Evolutionary conservation across 2,113 vertebrate species (phyloP), one percentile per base, ranked within the genome.

Genomic region (Quiscalus mexicanus): DNA sequence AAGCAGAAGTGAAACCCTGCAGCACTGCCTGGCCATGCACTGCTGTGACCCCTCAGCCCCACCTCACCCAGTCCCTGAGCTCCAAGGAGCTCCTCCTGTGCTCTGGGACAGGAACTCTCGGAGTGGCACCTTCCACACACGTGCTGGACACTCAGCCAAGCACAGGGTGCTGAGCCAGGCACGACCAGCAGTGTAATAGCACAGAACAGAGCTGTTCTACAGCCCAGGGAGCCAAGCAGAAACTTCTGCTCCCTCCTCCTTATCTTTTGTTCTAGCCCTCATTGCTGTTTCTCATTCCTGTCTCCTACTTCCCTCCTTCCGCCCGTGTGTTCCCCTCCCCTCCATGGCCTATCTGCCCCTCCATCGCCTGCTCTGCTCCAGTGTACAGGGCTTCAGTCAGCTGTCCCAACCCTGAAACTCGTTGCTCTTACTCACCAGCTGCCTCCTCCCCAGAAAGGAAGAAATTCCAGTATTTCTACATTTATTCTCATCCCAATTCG

Each of bases 401-500:
- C 68, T 84, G 31, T 71, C 88, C 90, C 78, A 90, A 59, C 82
- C 41, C 87, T 55, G 15, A 93, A 84, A 92, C 86, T 94, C 24
- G 71, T 35, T 96, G 82, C 33, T 93, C 75, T 77, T 60, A 80
- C 45, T 60, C 67, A 83, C 44, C 78, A 90, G 67, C 81, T 91
- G 78, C 87, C 75, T 94, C 56, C 82, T 88, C 41, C 39, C 44
- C 47, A 83, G 59, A 47, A 80, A 62, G 71, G 86, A 96, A 93
- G 84, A 90, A 86, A 96, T 92, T 94, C 82, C 93, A 89, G 92
- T 94, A 95, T 89, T 96, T 96, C 90, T 74, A 35, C 84, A 90
- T 96, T 87, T 1, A 13, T 44, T 85, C 44, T 73, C 62, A 94
- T 95, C 93, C 82, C 82, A 74, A 74, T 80, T 90, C 2, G 0